Evolutionary conservation across 2,113 vertebrate species (phyloP), one percentile per base, ranked within the genome.

Genomic region (Turnix velox): DNA sequence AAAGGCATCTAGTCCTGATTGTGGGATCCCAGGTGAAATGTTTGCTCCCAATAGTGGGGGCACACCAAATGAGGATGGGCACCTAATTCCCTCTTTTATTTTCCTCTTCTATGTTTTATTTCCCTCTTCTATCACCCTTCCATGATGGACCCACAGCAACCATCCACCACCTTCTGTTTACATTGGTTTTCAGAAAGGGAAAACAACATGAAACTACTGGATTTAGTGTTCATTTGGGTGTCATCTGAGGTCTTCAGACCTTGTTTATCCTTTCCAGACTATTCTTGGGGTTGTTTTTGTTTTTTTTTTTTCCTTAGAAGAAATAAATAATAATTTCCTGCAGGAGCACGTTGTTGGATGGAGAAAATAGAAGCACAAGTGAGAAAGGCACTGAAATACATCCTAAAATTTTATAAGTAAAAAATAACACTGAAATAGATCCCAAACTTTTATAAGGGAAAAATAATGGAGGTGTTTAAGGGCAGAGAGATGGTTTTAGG

Each of bases 1-100:
- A 61, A 92, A 81, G n/a, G 77, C 90, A 92, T 84, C 89, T 96
- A 91, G 73, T 90, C 68, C 83, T 88, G 43, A 90, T 96, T 92
- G 83, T 67, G 80, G 43, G 45, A 90, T 18, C n/a, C 48, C 0
- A 5, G 35, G 37, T 66, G 45, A 90, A 74, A 87, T 78, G 57
- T 66, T 93, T 84, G 27, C 31, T 84, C 16, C 68, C 74, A 58
- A 74, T 74, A 78, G 10, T 77, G 20, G 40, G 46, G 63, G 76
- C 49, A 73, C 66, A 83, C 65, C 67, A 33, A 88, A 92, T 67
- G 35, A 18, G 28, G 59, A 72, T 73, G 79, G 59, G 52, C 3
- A 1, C 31, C 86, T 86, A 92, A 83, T 77, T 84, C 79, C 77
- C n/a, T 88, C 13, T 80, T 78, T 62, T 68, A 78, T n/a, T n/a